Evolutionary conservation across 2,113 vertebrate genomes (phyloP).

Genomic region (Pavo muticus): DNA sequence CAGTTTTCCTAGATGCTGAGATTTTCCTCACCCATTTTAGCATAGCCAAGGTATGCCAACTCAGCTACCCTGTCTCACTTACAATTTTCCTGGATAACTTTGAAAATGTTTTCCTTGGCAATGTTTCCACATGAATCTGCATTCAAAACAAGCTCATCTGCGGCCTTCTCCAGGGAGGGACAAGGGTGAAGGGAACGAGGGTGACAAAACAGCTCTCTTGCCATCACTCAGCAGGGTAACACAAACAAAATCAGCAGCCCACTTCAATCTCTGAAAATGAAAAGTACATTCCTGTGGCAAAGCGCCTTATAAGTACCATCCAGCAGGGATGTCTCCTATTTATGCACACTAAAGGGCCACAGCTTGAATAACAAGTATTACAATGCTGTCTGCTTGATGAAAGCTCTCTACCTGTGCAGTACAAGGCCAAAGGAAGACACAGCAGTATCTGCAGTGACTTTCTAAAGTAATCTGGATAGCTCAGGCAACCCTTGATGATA

Average conservation of each 20-base stretch:
- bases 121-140: background rate
- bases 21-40: background rate
- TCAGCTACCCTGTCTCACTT: background rate
- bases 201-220: constrained; percentile 10
- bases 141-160: constrained; percentile 1
- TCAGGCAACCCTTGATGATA: background rate
- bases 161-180: background rate
- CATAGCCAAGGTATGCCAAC: background rate
- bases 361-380: constrained; percentile 16
- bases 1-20: background rate
- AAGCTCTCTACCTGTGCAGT: background rate
- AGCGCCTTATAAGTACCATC: background rate
- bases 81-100: background rate
- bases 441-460: background rate
- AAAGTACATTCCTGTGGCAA: background rate
- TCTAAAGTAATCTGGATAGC: background rate
- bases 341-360: constrained; percentile 26
- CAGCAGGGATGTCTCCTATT: background rate
- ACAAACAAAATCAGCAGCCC: constrained; percentile 29
- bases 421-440: background rate
- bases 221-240: background rate
- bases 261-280: constrained; percentile 4
- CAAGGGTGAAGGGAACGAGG: background rate
- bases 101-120: constrained; percentile 2
- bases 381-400: background rate